These are phyloP conservation scores for Berghia stephanieae DNA, from an alignment of 1,140 invertebrate genomes.

Conservation along the genomic window DNA sequence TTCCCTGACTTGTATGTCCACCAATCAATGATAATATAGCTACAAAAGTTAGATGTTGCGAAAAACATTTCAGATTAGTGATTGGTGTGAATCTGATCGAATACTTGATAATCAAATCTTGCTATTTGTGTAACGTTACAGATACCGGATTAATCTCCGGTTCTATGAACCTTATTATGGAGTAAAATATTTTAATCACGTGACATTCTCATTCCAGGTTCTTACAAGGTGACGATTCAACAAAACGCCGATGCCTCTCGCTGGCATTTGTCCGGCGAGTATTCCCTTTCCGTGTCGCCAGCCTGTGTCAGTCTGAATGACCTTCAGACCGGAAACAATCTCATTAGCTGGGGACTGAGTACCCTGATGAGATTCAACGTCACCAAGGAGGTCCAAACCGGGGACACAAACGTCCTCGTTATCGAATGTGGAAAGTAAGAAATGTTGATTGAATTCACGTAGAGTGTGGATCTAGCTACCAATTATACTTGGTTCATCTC, in stretches of 20 bases:
- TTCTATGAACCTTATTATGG: too few relatives aligned
- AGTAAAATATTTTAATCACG: too few relatives aligned
- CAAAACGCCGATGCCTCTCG: not conserved
- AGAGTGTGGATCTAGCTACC: not conserved
- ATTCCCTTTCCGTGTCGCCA: conserved; percentile 21
- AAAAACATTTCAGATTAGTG: too few relatives aligned
- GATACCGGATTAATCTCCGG: too few relatives aligned
- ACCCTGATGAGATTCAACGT: conserved; percentile 45
- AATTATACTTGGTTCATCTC: not conserved
- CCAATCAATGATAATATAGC: too few relatives aligned
- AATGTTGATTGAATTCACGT: not conserved
- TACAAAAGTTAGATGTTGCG: too few relatives aligned
- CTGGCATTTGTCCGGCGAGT: conserved; percentile 8
- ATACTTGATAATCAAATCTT: too few relatives aligned
- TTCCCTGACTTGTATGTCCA: too few relatives aligned
- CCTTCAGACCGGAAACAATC: conserved; percentile 13
- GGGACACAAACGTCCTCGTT: conserved; percentile 33
- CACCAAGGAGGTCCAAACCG: conserved; percentile 34
- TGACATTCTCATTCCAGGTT: not conserved
- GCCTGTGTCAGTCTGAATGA: conserved; percentile 25
- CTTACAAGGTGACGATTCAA: not conserved
- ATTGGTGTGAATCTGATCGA: too few relatives aligned
- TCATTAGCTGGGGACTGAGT: conserved; percentile 44
- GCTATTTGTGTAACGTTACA: too few relatives aligned
- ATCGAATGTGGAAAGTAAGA: conserved; percentile 53